Conservation (phyloP, 1,140 invertebrate species). For the Rhysida immarginata region DNA sequence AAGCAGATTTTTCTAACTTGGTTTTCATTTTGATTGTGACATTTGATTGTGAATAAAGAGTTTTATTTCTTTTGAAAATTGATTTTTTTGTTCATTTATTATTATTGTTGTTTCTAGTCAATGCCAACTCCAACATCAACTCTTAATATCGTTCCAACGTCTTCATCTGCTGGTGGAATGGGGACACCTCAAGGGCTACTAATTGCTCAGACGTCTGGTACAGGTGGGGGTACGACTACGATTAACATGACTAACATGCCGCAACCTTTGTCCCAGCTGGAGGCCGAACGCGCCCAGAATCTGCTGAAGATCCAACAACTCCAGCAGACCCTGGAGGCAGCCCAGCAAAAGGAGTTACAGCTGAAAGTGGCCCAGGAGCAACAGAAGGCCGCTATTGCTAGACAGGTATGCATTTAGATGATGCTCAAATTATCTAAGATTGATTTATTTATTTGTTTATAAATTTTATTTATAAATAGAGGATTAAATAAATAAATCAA, state of each 20-base stretch:
- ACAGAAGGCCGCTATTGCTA: slow-evolving; percentile 10
- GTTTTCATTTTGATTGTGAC: neutral
- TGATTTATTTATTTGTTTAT: neutral
- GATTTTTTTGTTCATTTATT: neutral
- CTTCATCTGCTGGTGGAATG: slow-evolving; percentile 24
- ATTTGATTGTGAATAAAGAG: neutral
- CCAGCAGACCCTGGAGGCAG: slow-evolving; percentile 53
- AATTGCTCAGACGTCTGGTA: neutral
- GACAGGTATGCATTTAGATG: neutral
- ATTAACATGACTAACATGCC: slow-evolving; percentile 6
- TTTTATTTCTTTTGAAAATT: neutral
- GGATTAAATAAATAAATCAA: neutral
- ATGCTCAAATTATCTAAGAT: neutral
- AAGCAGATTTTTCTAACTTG: neutral
- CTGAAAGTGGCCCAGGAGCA: slow-evolving; percentile 39
- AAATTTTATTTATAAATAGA: neutral
- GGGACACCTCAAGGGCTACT: neutral
- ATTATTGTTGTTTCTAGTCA: neutral
- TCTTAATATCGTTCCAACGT: neutral
- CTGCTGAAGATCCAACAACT: slow-evolving; percentile 45
- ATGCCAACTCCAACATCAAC: neutral
- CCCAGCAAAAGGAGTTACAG: slow-evolving; percentile 59
- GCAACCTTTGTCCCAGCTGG: slow-evolving; percentile 34
- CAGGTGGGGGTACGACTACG: slow-evolving; percentile 8
- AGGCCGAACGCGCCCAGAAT: slow-evolving; percentile 49